Evolutionary conservation across 2,888 invertebrate genomes (phyloP).

Genomic region (Caenorhabditis wallacei): DNA sequence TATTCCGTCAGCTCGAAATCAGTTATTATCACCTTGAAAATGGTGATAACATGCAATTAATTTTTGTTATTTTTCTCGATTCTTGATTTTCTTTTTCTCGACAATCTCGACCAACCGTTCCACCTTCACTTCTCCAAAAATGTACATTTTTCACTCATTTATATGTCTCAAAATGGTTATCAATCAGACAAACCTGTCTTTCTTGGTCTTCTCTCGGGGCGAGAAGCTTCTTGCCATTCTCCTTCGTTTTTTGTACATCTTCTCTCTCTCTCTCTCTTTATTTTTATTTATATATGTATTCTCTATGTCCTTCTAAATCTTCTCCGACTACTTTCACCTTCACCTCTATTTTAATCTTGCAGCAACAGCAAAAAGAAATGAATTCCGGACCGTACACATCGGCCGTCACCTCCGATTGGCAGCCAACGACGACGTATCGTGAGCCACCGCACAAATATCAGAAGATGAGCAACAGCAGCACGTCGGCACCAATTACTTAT

Average conservation of each 20-base stretch:
- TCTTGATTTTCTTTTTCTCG: neutral
- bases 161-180: slow-evolving; percentile 45
- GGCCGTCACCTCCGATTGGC: slow-evolving; percentile 12
- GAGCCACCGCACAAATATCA: slow-evolving; percentile 38
- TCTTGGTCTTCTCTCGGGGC: slow-evolving; percentile 49
- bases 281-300: slow-evolving; percentile 20
- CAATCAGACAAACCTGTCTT: slow-evolving; percentile 48
- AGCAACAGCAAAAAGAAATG: slow-evolving; percentile 40
- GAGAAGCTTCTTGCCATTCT: slow-evolving; percentile 22
- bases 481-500: slow-evolving; percentile 4
- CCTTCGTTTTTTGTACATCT: slow-evolving; percentile 1
- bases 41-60: neutral
- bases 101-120: slow-evolving; percentile 30
- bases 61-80: neutral
- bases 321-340: slow-evolving; percentile 40
- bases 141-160: slow-evolving; percentile 9
- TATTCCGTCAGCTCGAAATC: neutral
- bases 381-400: slow-evolving; percentile 39
- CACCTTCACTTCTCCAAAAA: neutral
- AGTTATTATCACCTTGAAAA: neutral
- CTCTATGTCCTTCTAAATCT: slow-evolving; percentile 34
- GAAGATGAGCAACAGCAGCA: slow-evolving; percentile 6
- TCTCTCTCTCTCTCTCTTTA: neutral
- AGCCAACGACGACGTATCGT: neutral
- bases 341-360: slow-evolving; percentile 23